Base-by-base conservation (phyloP, 2,113 vertebrate species). In the Ascaphus truei region DNA sequence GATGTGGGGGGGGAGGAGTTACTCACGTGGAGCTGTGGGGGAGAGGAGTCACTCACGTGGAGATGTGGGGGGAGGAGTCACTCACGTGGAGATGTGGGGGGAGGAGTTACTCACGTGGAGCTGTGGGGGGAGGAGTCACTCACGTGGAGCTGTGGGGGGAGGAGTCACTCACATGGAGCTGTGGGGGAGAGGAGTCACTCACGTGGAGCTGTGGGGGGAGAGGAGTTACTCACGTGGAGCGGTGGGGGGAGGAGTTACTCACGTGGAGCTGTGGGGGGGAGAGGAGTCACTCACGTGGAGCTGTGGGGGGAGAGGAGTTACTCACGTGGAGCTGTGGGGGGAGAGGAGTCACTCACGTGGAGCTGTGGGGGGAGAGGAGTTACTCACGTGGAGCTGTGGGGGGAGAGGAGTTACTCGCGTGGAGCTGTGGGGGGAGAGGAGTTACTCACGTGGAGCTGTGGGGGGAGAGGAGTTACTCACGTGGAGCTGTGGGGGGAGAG, bases 1-100 rank as follows among this genome's bases (percentile, higher is more conserved):
- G 89, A 79, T 1, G 96, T n/a, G n/a, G n/a, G n/a, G n/a, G n/a
- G n/a, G n/a, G n/a, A n/a, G 3, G n/a, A 25, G 45, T 7, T 80
- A 92, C 96, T 93, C 76, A 99, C 96, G 92, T 1, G 96, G 92
- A 1, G 89, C 79, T 1, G 96, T n/a, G n/a, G n/a, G n/a, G n/a
- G n/a, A n/a, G n/a, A n/a, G 3, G n/a, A 25, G 45, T 7, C 80
- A 92, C 96, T 93, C 76, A 99, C 96, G 92, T 1, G 96, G 92
- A 1, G 89, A 79, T 1, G 96, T n/a, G n/a, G n/a, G n/a, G n/a
- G n/a, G n/a, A n/a, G 3, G n/a, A 25, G 45, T 7, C 80, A 92
- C 96, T 93, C 76, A 99, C 96, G 92, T 1, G 96, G 92, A 1
- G 89, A 79, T 1, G 96, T 1, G n/a, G 4, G 1, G 11, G 15